phyloP scores from a whole-genome alignment of 2,797 vertebrate genomes.

The Austrolebias charrua region DNA sequence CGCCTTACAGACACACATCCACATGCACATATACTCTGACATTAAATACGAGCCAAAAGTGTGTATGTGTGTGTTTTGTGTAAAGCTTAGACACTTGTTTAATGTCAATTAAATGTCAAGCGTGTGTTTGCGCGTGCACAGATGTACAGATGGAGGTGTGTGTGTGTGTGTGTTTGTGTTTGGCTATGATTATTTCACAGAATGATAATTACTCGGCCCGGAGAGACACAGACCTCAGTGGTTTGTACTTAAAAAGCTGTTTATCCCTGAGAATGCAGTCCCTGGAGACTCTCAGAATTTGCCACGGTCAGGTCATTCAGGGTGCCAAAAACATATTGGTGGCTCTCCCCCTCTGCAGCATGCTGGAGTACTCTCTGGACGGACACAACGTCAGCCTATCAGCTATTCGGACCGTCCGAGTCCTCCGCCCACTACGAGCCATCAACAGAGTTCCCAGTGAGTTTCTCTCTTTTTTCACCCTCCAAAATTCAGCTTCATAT shows the following conservation, averaged over 20 bases:
- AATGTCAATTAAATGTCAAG: conserved; percentile 84
- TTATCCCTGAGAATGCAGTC: conserved; percentile 50
- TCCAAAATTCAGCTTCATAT: conserved; percentile 6
- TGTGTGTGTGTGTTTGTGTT: conserved; percentile 50
- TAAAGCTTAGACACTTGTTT: conserved; percentile 77
- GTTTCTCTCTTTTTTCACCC: conserved; percentile 62
- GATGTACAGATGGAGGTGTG: conserved; percentile 14
- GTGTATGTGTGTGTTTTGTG: conserved; percentile 66
- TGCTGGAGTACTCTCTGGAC: conserved; percentile 97
- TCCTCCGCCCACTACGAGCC: conserved; percentile 93
- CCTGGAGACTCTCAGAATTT: conserved; percentile 44
- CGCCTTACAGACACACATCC: conserved; percentile 41
- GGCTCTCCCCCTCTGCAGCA: conserved; percentile 76
- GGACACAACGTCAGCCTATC: conserved; percentile 97
- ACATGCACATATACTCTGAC: conserved; percentile 56
- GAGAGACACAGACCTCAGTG: conserved; percentile 55
- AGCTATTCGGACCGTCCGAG: conserved; percentile 93
- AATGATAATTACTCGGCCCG: conserved; percentile 68
- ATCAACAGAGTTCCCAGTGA: conserved; percentile 99
- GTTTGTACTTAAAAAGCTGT: conserved; percentile 66
- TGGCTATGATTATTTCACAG: conserved; percentile 33
- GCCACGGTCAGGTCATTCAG: conserved; percentile 63
- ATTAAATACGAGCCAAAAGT: conserved; percentile 76
- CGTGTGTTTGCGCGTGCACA: conserved; percentile 53
- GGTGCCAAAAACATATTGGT: conserved; percentile 46